Percentiles rank a stretch among this genome's conserved stretches.
These are phyloP conservation scores for Hemicordylus capensis DNA, from an alignment of 2,113 vertebrate species.

Conservation along the genomic window DNA sequence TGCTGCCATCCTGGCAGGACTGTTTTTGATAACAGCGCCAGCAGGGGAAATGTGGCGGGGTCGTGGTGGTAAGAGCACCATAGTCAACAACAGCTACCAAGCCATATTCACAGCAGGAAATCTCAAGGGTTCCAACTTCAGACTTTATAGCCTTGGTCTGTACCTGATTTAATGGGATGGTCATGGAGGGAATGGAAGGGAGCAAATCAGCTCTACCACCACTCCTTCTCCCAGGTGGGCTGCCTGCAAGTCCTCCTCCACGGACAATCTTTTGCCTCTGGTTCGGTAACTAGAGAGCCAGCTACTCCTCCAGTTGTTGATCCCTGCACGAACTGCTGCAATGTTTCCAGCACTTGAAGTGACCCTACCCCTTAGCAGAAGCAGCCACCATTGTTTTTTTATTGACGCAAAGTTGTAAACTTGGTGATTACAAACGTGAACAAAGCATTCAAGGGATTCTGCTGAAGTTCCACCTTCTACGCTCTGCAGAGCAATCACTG, in stretches of 20 bases:
- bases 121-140: background rate
- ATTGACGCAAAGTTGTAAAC: background rate
- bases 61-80: no score
- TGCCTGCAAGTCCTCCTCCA: background rate
- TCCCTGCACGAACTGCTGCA: no score
- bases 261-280: background rate
- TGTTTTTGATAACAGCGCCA: no score
- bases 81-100: background rate
- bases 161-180: background rate
- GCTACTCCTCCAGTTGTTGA: background rate
- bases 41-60: no score
- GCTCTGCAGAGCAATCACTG: background rate
- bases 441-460: background rate
- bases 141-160: background rate
- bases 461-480: background rate
- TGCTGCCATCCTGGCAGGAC: no score
- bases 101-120: background rate
- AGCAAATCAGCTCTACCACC: background rate
- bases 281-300: no score
- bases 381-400: background rate
- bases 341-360: background rate
- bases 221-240: background rate
- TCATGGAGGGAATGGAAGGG: background rate
- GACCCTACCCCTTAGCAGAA: background rate
- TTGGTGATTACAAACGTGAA: background rate